Evolutionary conservation across 2,113 vertebrate genomes (phyloP), one percentile per base, ranked within the genome.

Genomic region (Anguilla japonica): DNA sequence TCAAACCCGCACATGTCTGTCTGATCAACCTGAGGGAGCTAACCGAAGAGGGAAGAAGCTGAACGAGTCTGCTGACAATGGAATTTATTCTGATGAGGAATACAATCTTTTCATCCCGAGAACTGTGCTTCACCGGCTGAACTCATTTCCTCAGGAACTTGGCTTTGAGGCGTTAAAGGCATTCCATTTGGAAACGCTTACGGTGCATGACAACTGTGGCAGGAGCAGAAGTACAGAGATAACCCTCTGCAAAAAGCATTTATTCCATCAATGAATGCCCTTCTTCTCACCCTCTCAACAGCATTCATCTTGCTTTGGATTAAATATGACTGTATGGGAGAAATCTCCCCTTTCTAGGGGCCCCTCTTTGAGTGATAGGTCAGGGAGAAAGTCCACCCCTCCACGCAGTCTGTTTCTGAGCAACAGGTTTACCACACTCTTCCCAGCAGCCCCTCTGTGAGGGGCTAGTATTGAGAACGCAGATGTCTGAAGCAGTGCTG

Each of bases 401-500:
- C n/a, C 71, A 5, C 22, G 16, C 60, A 67, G 18, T 2, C 60
- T 26, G 60, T 75, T 26, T 75, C 9, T 75, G 71, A 75, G 71
- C 26, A 26, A 75, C 71, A 75, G 71, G 71, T 75, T 34, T 34
- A 13, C 9, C 20, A 34, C 26, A n/a, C 71, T 13, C n/a, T 75
- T 67, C 60, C 71, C 71, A 75, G 71, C 11, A 29, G 71, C 71
- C 71, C 71, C 71, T 75, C 71, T 75, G 26, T 75, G 71, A 29
- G 71, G 2, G 71, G n/a, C 71, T 34, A 26, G 29, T 75, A 75
- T 29, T 60, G 60, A 50, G 87, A 91, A 93, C 91, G 91, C 92
- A 94, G 92, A 94, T 91, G 88, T 89, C 84, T 88, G 87, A 89
- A 86, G 75, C 88, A 89, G 84, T 80, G 87, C 84, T 88, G 88